A percentile compares a stretch with the other conserved stretches of the same genome.
These are phyloP conservation scores for Ophion slaviceki DNA, from an alignment of 2,888 invertebrate species.

Conservation along the genomic window DNA sequence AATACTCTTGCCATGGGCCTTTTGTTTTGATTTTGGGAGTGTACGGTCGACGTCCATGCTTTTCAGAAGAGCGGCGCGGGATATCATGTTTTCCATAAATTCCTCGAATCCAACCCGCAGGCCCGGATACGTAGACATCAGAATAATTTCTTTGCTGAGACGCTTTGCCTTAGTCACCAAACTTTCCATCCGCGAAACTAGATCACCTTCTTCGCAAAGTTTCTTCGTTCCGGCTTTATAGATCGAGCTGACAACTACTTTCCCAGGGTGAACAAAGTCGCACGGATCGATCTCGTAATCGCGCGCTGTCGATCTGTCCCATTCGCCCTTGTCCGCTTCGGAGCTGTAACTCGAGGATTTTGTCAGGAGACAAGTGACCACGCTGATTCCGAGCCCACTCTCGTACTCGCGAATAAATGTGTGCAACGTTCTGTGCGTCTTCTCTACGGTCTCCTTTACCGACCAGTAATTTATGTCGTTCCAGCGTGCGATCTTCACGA, in stretches of 20 bases:
- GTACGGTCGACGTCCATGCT: slow-evolving; percentile 85
- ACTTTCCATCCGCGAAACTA: slow-evolving; percentile 82
- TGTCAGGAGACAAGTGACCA: slow-evolving; percentile 76
- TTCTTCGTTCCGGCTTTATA: neutral
- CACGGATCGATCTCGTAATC: slow-evolving; percentile 79
- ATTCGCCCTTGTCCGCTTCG: slow-evolving; percentile 79
- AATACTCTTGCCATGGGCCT: slow-evolving; percentile 91
- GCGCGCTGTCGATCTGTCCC: slow-evolving; percentile 79
- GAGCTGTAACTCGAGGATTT: slow-evolving; percentile 81
- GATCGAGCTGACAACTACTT: neutral
- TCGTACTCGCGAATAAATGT: slow-evolving; percentile 95
- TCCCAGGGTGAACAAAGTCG: slow-evolving; percentile 74
- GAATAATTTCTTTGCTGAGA: slow-evolving; percentile 87
- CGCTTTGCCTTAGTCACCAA: slow-evolving; percentile 87
- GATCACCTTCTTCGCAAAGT: slow-evolving; percentile 67
- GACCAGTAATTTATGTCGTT: slow-evolving; percentile 97
- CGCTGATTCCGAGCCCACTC: slow-evolving; percentile 83
- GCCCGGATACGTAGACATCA: slow-evolving; percentile 85
- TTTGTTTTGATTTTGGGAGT: slow-evolving; percentile 89
- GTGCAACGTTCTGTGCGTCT: slow-evolving; percentile 93
- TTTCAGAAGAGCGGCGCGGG: slow-evolving; percentile 88
- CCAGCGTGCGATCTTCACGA: slow-evolving; percentile 97
- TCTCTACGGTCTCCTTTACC: slow-evolving; percentile 94
- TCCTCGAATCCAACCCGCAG: slow-evolving; percentile 88
- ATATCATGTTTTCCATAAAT: slow-evolving; percentile 88